Conservation (phyloP, 2,113 vertebrate genomes). For the Xiphophorus hellerii region DNA sequence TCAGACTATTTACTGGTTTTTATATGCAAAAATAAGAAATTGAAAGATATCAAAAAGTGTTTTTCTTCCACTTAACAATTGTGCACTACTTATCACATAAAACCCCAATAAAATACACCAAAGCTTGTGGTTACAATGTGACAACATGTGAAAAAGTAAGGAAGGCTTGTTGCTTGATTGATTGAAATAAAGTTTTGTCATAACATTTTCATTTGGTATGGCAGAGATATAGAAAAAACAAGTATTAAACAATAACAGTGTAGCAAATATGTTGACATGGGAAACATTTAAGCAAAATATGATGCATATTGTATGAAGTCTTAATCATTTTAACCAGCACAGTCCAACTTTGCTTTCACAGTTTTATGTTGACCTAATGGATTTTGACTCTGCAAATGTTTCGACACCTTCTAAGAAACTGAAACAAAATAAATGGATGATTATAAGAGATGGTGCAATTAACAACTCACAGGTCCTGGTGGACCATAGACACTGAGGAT, state of each 20-base stretch:
- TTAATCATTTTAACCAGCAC: background rate
- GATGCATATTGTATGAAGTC: background rate
- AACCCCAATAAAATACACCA: background rate
- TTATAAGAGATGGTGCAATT: constrained; percentile 8
- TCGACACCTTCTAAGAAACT: too few relatives aligned
- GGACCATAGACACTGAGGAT: constrained; percentile 25
- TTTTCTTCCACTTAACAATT: background rate
- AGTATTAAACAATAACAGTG: background rate
- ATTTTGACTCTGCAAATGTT: constrained; percentile 9
- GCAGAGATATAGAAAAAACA: background rate
- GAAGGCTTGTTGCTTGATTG: too few relatives aligned
- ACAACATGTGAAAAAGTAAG: background rate
- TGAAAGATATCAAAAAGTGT: background rate
- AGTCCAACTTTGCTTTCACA: background rate
- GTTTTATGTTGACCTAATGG: constrained; percentile 4
- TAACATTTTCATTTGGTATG: background rate
- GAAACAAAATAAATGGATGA: constrained; percentile 7
- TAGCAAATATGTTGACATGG: background rate
- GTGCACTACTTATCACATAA: background rate
- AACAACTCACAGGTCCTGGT: constrained; percentile 14
- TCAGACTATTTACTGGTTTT: background rate
- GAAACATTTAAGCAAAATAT: background rate
- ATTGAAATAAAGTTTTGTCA: too few relatives aligned
- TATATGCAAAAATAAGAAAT: background rate
- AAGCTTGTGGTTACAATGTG: background rate